phyloP scores from a whole-genome alignment of 2,888 invertebrate genomes.

The Subacronicta megacephala region DNA sequence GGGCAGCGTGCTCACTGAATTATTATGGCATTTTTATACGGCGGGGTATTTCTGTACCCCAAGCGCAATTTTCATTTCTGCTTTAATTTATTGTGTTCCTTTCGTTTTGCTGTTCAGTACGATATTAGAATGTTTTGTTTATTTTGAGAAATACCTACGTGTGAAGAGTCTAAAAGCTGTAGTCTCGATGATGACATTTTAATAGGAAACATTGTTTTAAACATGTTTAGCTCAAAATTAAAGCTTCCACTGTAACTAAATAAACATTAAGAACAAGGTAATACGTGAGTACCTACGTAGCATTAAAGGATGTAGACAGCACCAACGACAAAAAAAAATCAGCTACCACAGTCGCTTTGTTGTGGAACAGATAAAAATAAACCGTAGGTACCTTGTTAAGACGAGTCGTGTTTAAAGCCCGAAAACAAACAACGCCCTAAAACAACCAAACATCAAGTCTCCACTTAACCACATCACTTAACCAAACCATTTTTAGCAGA shows the following conservation, averaged over 20 bases:
- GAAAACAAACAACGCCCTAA: constrained; percentile 83
- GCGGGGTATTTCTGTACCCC: constrained; percentile 48
- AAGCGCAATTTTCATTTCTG: constrained; percentile 54
- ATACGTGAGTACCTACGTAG: too few relatives aligned
- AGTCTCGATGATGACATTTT: too few relatives aligned
- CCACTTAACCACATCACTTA: constrained; percentile 87
- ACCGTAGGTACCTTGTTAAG: constrained; percentile 81
- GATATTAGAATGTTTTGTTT: not conserved
- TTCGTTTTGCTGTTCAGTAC: constrained; percentile 26
- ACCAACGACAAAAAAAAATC: constrained; percentile 49
- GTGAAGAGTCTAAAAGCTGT: too few relatives aligned
- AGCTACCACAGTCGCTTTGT: constrained; percentile 64
- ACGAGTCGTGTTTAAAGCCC: constrained; percentile 79
- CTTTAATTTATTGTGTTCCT: constrained; percentile 50
- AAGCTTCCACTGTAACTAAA: too few relatives aligned
- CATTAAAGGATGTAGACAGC: constrained; percentile 51
- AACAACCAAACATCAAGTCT: constrained; percentile 85
- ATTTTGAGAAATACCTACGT: not conserved
- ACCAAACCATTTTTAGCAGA: constrained; percentile 74
- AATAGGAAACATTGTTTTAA: too few relatives aligned
- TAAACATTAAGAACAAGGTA: too few relatives aligned
- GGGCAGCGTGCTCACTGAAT: constrained; percentile 55
- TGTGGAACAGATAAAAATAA: constrained; percentile 76
- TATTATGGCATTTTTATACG: constrained; percentile 56
- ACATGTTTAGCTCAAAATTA: too few relatives aligned